phyloP scores from a whole-genome alignment of 2,888 invertebrate species.

The Leptarthrus brevirostris region DNA sequence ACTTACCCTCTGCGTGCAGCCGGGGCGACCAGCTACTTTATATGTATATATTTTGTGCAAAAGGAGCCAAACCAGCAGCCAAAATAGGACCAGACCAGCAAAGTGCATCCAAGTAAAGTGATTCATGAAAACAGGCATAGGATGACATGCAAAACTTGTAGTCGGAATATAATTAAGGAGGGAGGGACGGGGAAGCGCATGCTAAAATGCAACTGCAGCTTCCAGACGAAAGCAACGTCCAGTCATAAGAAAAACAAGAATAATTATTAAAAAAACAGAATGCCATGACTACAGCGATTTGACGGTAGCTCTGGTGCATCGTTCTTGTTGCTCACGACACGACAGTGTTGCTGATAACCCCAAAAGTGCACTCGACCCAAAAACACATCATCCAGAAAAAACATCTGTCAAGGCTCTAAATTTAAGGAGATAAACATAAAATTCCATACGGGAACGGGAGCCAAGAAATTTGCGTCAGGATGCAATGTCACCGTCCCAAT shows the following conservation, averaged over 20 bases:
- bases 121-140: slow-evolving; percentile 44
- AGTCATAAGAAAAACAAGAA: slow-evolving; percentile 39
- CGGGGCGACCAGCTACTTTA: slow-evolving; percentile 19
- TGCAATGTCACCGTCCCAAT: slow-evolving; percentile 29
- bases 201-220: slow-evolving; percentile 39
- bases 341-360: slow-evolving; percentile 11
- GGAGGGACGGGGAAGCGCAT: slow-evolving; percentile 2
- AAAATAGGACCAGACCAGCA: slow-evolving; percentile 41
- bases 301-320: slow-evolving; percentile 32
- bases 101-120: slow-evolving; percentile 44
- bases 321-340: neutral
- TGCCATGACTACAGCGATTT: neutral
- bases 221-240: slow-evolving; percentile 47
- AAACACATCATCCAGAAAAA: slow-evolving; percentile 22
- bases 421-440: slow-evolving; percentile 38
- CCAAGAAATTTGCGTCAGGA: slow-evolving; percentile 41
- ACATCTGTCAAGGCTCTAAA: slow-evolving; percentile 26
- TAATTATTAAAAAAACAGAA: slow-evolving; percentile 33
- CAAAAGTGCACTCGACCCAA: slow-evolving; percentile 47
- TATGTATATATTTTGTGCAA: slow-evolving; percentile 25
- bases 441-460: slow-evolving; percentile 14
- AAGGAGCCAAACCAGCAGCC: slow-evolving; percentile 29
- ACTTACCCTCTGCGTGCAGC: slow-evolving; percentile 40
- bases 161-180: slow-evolving; percentile 42
- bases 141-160: slow-evolving; percentile 46